A percentile compares a stretch with the other conserved stretches of the same genome.
These are phyloP conservation scores for Acronicta alni DNA, from an alignment of 2,888 invertebrate species.

Conservation along the genomic window DNA sequence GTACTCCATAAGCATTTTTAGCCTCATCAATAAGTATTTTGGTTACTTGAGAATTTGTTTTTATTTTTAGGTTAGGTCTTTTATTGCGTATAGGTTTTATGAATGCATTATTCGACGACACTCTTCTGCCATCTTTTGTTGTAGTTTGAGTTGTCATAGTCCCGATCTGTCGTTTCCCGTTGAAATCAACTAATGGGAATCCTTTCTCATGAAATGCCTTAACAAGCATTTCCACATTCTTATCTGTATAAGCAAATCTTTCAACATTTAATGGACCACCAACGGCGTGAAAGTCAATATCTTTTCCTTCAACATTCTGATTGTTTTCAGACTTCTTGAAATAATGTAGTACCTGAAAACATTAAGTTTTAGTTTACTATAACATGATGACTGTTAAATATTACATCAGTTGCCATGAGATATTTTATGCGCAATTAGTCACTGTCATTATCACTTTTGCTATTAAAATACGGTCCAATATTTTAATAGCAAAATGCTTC, in stretches of 20 bases:
- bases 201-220: constrained; percentile 90
- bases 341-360: constrained; percentile 90
- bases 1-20: constrained; percentile 71
- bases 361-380: not conserved
- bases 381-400: not conserved
- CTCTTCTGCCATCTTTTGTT: constrained; percentile 87
- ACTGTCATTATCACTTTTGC: too few species aligned
- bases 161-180: constrained; percentile 88
- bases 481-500: not conserved
- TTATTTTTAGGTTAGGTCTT: constrained; percentile 83
- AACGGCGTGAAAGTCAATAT: constrained; percentile 87
- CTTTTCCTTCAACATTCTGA: constrained; percentile 80
- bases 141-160: constrained; percentile 90
- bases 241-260: constrained; percentile 89
- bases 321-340: constrained; percentile 91
- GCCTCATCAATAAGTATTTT: constrained; percentile 86
- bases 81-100: constrained; percentile 89
- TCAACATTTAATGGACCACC: constrained; percentile 90
- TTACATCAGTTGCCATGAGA: too few species aligned
- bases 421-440: too few species aligned
- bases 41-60: constrained; percentile 86
- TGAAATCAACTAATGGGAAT: constrained; percentile 88
- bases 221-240: constrained; percentile 86
- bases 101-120: constrained; percentile 91
- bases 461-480: too few species aligned